These are phyloP conservation scores for Cettia cetti DNA, from an alignment of 2,113 vertebrate species.

Conservation along the genomic window DNA sequence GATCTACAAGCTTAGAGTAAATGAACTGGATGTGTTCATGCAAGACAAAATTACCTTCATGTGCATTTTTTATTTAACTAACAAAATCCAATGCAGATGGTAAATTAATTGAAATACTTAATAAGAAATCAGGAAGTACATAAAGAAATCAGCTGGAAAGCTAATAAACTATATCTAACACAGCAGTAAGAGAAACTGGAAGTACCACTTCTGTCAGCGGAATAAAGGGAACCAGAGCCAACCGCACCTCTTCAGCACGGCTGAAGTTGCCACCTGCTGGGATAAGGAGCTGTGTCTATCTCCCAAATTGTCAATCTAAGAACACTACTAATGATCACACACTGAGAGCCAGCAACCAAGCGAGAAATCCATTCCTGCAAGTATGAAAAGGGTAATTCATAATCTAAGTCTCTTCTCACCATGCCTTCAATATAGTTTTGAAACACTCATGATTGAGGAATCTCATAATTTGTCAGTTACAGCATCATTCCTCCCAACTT, in stretches of 20 bases:
- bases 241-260: neutral
- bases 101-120: slow-evolving; percentile 46
- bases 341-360: slow-evolving; percentile 45
- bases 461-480: neutral
- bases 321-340: slow-evolving; percentile 57
- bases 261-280: slow-evolving; percentile 39
- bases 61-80: slow-evolving; percentile 35
- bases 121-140: slow-evolving; percentile 32
- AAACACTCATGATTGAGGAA: neutral
- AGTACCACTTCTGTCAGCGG: neutral
- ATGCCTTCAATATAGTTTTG: slow-evolving; percentile 22
- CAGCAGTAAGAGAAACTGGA: slow-evolving; percentile 18
- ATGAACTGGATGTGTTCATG: neutral
- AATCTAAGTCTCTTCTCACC: slow-evolving; percentile 6
- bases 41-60: neutral
- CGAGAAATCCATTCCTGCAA: slow-evolving; percentile 25
- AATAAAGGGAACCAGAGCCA: slow-evolving; percentile 15
- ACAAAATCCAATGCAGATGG: slow-evolving; percentile 40
- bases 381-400: slow-evolving; percentile 53
- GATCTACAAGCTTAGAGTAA: neutral
- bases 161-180: slow-evolving; percentile 38
- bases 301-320: slow-evolving; percentile 49
- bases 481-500: neutral
- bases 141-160: slow-evolving; percentile 42
- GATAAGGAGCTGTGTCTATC: slow-evolving; percentile 51